A percentile compares a stretch with the other conserved stretches of the same genome.
Conservation (phyloP, 2,888 invertebrate genomes). For the Nephrotoma guestfalica region DNA sequence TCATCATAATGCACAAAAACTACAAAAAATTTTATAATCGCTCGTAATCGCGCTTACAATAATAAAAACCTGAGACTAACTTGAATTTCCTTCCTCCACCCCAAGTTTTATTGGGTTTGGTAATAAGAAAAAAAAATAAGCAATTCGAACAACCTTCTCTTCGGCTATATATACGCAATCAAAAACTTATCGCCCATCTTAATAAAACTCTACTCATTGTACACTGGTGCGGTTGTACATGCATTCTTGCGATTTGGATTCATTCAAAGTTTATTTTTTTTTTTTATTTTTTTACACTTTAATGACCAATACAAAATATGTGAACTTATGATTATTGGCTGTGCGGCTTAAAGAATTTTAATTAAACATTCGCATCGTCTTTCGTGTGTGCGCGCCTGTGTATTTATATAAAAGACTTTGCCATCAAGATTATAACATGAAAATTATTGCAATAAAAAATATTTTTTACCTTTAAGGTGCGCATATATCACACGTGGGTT, state of each 20-base stretch:
- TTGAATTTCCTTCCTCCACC: not conserved
- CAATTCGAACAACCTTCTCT: not conserved
- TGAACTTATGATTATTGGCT: not conserved
- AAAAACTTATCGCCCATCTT: not conserved
- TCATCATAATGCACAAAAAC: not conserved
- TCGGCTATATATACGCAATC: not conserved
- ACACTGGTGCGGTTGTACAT: not conserved
- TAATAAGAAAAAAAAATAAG: not conserved
- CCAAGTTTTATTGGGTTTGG: not conserved
- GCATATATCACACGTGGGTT: not conserved
- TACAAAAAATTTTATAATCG: not conserved
- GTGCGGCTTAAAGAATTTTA: not conserved
- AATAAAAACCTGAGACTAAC: not conserved
- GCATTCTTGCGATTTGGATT: not conserved
- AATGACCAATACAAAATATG: not conserved
- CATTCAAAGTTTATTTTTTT: not conserved
- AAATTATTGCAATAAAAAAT: not conserved
- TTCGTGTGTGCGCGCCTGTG: not conserved
- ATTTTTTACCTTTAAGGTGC: not conserved
- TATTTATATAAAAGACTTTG: not conserved
- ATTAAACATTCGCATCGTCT: not conserved
- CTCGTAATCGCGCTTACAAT: not conserved
- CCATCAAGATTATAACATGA: not conserved
- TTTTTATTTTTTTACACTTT: not conserved
- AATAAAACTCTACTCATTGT: not conserved